Conservation (phyloP, 2,797 vertebrate genomes). For the Phoeniculus purpureus region DNA sequence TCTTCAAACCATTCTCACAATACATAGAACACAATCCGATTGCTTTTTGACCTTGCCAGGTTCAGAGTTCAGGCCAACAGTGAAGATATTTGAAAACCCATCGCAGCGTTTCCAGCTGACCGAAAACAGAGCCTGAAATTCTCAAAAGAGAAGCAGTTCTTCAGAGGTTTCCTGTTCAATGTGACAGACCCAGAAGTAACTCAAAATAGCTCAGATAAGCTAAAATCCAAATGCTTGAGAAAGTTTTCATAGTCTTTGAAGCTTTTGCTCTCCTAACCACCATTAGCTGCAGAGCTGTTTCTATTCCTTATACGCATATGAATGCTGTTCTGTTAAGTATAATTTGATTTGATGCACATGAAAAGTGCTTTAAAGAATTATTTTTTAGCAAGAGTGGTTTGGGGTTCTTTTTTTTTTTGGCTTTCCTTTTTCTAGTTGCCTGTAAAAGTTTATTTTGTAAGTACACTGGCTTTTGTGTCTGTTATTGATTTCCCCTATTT, state of each 20-base stretch:
- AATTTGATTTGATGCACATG: conserved; percentile 18
- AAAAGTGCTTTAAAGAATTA: conserved; percentile 18
- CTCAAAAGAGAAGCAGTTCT: background rate
- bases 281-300: conserved; percentile 2
- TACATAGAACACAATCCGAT: no score
- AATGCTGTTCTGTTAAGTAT: conserved; percentile 8
- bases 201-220: background rate
- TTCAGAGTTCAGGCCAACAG: background rate
- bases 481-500: conserved; percentile 35
- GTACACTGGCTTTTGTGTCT: background rate
- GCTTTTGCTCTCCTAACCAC: background rate
- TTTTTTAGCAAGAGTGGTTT: background rate
- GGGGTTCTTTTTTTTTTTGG: background rate
- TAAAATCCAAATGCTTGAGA: background rate
- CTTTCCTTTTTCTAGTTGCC: background rate
- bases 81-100: background rate
- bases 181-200: background rate
- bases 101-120: background rate
- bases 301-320: background rate
- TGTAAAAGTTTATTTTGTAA: conserved; percentile 20
- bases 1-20: background rate
- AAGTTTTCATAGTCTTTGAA: conserved; percentile 14
- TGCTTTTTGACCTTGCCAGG: background rate
- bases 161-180: background rate
- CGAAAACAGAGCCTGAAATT: background rate